A percentile compares a stretch with the other conserved stretches of the same genome.
Conservation (phyloP, 2,888 invertebrate genomes). For the Metopia argyrocephala region DNA sequence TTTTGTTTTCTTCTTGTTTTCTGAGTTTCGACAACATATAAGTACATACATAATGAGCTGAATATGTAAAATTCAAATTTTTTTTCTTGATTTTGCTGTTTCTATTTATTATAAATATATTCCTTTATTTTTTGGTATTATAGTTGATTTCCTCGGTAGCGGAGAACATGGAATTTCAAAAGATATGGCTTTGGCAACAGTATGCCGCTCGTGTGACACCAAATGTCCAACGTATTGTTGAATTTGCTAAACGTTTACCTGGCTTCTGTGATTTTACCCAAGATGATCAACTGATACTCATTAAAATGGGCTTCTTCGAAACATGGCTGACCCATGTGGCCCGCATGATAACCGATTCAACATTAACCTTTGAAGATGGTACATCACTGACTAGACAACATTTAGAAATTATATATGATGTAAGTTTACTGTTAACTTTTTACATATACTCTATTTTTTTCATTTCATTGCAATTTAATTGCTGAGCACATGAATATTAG, state of each 20-base stretch:
- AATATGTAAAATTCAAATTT: background rate
- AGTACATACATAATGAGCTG: background rate
- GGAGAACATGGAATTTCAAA: conserved; percentile 85
- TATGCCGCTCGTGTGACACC: conserved; percentile 92
- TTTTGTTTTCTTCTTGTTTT: background rate
- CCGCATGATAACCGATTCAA: conserved; percentile 86
- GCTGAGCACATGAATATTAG: too few relatives aligned
- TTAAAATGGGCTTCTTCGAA: conserved; percentile 98
- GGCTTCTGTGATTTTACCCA: conserved; percentile 94
- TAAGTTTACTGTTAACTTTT: too few relatives aligned
- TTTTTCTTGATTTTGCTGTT: background rate
- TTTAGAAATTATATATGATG: conserved; percentile 92
- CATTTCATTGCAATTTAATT: too few relatives aligned
- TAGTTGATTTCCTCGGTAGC: conserved; percentile 79
- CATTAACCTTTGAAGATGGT: conserved; percentile 94
- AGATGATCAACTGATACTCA: conserved; percentile 97
- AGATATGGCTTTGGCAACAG: conserved; percentile 92
- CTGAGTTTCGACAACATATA: background rate
- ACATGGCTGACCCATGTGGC: conserved; percentile 94
- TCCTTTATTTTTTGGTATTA: background rate
- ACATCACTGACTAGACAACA: conserved; percentile 90
- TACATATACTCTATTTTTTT: too few relatives aligned
- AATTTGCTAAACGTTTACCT: conserved; percentile 96
- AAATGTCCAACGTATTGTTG: conserved; percentile 94
- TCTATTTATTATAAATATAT: background rate